These are phyloP conservation scores for Monomorium pharaonis DNA, from an alignment of 1,140 invertebrate species.

Conservation along the genomic window DNA sequence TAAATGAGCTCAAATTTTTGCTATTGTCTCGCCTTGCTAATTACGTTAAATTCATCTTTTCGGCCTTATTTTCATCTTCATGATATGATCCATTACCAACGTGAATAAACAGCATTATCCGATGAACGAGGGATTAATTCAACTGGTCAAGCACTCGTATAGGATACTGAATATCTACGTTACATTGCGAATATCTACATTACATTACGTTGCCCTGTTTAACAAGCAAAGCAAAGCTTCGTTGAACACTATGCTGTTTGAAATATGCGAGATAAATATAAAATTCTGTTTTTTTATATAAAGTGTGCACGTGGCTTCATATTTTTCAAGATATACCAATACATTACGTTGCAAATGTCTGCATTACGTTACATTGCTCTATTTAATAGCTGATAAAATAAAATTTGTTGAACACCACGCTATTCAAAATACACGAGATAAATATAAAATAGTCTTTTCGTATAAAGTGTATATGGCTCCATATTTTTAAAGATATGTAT, in stretches of 20 bases:
- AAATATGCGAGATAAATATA: not conserved
- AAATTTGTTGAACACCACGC: not conserved
- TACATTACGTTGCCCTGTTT: conserved; percentile 48
- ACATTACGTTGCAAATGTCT: conserved; percentile 37
- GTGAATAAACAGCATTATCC: conserved; percentile 18
- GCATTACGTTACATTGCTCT: conserved; percentile 29
- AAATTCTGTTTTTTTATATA: not conserved
- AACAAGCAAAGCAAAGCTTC: not conserved
- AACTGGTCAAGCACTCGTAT: conserved; percentile 29
- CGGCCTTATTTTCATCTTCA: conserved; percentile 13
- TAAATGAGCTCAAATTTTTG: not conserved
- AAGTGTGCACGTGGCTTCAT: not conserved
- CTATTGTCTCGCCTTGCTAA: not conserved
- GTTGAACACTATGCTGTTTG: not conserved
- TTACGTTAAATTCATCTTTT: not conserved
- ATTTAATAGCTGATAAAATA: conserved; percentile 44
- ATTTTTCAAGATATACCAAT: no score
- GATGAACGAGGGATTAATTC: conserved; percentile 65
- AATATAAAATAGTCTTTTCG: not conserved
- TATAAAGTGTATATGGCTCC: not conserved
- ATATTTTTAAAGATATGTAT: not conserved
- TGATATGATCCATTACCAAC: conserved; percentile 22
- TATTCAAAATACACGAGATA: not conserved
- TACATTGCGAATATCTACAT: conserved; percentile 38
- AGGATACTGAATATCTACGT: conserved; percentile 47